Percentiles rank a stretch among this genome's conserved stretches.
Conservation (phyloP, 2,888 invertebrate genomes). For the Diarsia mendica region DNA sequence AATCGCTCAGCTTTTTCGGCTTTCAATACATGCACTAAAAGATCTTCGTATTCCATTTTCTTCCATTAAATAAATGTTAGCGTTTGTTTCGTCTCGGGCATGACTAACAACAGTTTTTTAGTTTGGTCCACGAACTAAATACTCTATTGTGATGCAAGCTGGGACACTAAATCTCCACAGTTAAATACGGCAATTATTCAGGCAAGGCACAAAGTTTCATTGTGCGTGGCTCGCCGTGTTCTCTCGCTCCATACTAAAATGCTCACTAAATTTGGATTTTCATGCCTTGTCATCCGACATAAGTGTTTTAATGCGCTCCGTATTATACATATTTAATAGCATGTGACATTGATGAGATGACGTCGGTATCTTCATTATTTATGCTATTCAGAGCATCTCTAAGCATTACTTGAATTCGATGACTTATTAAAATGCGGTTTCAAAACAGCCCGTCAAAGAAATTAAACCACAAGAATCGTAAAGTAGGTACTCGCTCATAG, state of each 20-base stretch:
- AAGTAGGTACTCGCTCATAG: conserved; percentile 77
- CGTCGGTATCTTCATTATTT: conserved; percentile 64
- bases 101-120: conserved; percentile 77
- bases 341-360: conserved; percentile 75
- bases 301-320: conserved; percentile 82
- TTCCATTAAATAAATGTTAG: conserved; percentile 52
- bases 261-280: conserved; percentile 86
- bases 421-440: conserved; percentile 51
- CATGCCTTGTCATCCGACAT: conserved; percentile 86
- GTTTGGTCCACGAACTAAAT: conserved; percentile 81
- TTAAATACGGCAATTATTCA: conserved; percentile 88
- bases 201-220: conserved; percentile 83
- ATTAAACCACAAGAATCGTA: conserved; percentile 74
- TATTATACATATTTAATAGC: conserved; percentile 78
- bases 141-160: conserved; percentile 78
- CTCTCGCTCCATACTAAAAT: conserved; percentile 75
- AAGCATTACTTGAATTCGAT: conserved; percentile 46
- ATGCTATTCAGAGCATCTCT: conserved; percentile 60
- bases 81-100: conserved; percentile 50
- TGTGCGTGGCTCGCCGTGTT: conserved; percentile 78
- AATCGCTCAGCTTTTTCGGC: conserved; percentile 25
- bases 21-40: conserved; percentile 30
- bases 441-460: conserved; percentile 59
- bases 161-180: conserved; percentile 79
- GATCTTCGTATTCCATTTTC: conserved; percentile 1